phyloP scores from a whole-genome alignment of 2,888 invertebrate genomes.

The Miltochrista miniata region DNA sequence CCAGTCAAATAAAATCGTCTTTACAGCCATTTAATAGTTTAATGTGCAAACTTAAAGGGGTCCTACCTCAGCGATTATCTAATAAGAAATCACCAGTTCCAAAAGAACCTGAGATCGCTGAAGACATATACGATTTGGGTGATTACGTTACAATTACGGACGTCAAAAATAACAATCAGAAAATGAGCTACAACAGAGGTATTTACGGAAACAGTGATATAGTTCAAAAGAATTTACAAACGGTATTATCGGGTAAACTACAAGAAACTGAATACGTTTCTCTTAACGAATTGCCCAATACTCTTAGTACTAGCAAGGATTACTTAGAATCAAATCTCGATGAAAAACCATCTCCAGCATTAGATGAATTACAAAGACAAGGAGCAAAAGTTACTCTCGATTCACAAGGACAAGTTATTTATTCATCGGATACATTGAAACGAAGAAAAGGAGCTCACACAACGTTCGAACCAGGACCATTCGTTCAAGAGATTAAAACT shows the following conservation, averaged over 20 bases:
- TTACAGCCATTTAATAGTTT: slow-evolving; percentile 88
- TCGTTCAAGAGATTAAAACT: slow-evolving; percentile 87
- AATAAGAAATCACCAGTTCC: slow-evolving; percentile 76
- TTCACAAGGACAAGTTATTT: slow-evolving; percentile 94
- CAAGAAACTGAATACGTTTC: slow-evolving; percentile 91
- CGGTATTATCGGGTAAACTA: slow-evolving; percentile 84
- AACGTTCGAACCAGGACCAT: slow-evolving; percentile 94
- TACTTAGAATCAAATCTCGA: slow-evolving; percentile 65
- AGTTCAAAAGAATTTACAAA: slow-evolving; percentile 85
- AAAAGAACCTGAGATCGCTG: slow-evolving; percentile 73
- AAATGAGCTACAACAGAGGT: slow-evolving; percentile 68
- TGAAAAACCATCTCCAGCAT: slow-evolving; percentile 55
- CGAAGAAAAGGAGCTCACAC: slow-evolving; percentile 91
- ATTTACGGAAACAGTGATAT: slow-evolving; percentile 87
- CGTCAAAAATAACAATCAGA: slow-evolving; percentile 90
- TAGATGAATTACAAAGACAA: slow-evolving; percentile 79
- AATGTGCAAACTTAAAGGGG: slow-evolving; percentile 88
- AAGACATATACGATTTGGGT: slow-evolving; percentile 85
- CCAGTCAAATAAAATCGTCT: slow-evolving; percentile 59
- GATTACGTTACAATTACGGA: slow-evolving; percentile 95
- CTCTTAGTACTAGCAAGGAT: slow-evolving; percentile 71
- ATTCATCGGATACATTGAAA: slow-evolving; percentile 93
- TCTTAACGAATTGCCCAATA: slow-evolving; percentile 89
- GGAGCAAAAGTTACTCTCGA: slow-evolving; percentile 92
- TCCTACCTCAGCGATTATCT: slow-evolving; percentile 79